Percentiles rank a stretch among this genome's conserved stretches.
phyloP scores from a whole-genome alignment of 2,888 invertebrate species.

The Ormyrus thymus region DNA sequence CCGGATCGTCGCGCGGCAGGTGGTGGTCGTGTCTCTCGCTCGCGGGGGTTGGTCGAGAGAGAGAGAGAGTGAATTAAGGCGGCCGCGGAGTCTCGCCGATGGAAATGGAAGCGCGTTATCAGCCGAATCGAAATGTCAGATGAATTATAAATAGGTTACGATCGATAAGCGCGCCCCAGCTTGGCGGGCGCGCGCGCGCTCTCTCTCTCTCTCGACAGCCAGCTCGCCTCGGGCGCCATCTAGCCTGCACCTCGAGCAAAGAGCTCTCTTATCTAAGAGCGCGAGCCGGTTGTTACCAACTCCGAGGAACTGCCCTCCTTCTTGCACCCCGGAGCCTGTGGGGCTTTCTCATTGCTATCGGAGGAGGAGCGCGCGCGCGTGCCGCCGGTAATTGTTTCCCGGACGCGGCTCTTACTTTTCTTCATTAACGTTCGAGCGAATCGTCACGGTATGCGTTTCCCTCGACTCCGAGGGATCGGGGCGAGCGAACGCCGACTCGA shows the following conservation, averaged over 20 bases:
- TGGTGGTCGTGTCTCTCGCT: background rate
- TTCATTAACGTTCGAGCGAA: too few relatives aligned
- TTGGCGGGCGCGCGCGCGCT: constrained; percentile 29
- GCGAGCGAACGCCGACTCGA: too few relatives aligned
- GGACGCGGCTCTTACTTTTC: too few relatives aligned
- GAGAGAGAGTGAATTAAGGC: background rate
- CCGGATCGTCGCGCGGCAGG: background rate
- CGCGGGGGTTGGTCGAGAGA: background rate
- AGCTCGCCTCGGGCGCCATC: constrained; percentile 67
- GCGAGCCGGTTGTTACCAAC: constrained; percentile 58
- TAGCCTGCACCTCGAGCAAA: constrained; percentile 64
- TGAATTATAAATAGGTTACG: constrained; percentile 72
- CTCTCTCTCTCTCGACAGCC: too few relatives aligned
- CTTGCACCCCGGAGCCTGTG: background rate
- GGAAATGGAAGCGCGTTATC: constrained; percentile 62
- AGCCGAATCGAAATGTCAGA: constrained; percentile 70
- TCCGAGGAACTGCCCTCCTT: constrained; percentile 47
- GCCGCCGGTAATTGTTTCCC: background rate
- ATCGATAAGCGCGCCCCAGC: constrained; percentile 70
- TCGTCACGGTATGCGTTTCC: too few relatives aligned
- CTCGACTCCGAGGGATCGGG: too few relatives aligned
- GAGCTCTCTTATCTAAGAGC: background rate
- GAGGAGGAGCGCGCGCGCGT: background rate
- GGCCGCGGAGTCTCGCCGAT: background rate
- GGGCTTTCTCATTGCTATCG: background rate